phyloP scores from a whole-genome alignment of 2,888 invertebrate species.

The Diadromus collaris region DNA sequence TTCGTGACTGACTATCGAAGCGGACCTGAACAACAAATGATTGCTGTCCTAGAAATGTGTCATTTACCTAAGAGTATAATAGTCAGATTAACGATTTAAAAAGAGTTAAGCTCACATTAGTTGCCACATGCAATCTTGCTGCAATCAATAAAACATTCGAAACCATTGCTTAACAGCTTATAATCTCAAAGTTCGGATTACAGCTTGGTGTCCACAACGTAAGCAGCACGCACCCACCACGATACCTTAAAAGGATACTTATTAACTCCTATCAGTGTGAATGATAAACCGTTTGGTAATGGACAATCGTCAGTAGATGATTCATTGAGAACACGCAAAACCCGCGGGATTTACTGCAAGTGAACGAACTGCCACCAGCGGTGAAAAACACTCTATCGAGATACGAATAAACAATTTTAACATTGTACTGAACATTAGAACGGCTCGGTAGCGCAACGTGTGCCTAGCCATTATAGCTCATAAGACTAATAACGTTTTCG shows the following conservation, averaged over 20 bases:
- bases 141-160: background rate
- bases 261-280: background rate
- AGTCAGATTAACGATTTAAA: background rate
- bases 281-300: constrained; percentile 11
- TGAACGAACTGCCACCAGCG: constrained; percentile 2
- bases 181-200: background rate
- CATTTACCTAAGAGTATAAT: background rate
- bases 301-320: constrained; percentile 21
- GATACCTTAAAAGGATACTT: background rate
- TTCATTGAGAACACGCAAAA: constrained; percentile 24
- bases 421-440: constrained; percentile 51
- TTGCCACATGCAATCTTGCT: background rate
- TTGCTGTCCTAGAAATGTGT: too few species aligned
- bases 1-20: background rate
- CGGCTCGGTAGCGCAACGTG: constrained; percentile 60
- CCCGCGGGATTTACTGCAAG: background rate
- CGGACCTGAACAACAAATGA: background rate
- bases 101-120: background rate
- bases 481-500: constrained; percentile 64
- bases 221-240: too few species aligned
- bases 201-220: background rate
- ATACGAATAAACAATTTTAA: constrained; percentile 54
- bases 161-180: background rate
- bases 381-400: constrained; percentile 33
- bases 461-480: constrained; percentile 61